These are phyloP conservation scores for Lepeophtheirus nordmannii DNA, from an alignment of 2,888 invertebrate genomes.

Conservation along the genomic window DNA sequence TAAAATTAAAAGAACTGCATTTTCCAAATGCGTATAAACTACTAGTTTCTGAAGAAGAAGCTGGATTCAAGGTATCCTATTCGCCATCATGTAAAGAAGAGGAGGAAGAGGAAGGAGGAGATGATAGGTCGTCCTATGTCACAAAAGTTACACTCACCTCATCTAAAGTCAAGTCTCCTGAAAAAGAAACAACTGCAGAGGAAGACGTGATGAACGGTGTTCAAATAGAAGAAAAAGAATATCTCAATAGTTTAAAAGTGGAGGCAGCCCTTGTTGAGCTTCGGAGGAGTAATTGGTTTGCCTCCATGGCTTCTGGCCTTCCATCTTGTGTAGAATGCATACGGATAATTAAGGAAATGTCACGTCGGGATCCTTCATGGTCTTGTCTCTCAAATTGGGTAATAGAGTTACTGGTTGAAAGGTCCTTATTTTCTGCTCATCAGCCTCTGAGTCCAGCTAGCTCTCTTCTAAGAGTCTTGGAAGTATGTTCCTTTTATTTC, in stretches of 20 bases:
- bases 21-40: too few relatives aligned
- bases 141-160: background rate
- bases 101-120: background rate
- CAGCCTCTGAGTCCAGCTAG: conserved; percentile 7
- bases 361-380: conserved; percentile 9
- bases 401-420: conserved; percentile 16
- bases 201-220: too few relatives aligned
- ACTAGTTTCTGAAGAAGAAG: too few relatives aligned
- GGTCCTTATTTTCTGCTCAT: conserved; percentile 3
- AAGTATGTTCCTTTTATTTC: background rate
- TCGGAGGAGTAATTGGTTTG: conserved; percentile 14
- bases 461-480: conserved; percentile 11
- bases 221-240: background rate
- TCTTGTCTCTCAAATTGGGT: conserved; percentile 10
- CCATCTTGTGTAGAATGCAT: conserved; percentile 19
- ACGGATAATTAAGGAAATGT: conserved; percentile 15
- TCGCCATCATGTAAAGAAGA: background rate
- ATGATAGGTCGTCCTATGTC: background rate
- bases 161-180: background rate
- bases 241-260: background rate
- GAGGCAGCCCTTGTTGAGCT: conserved; percentile 13
- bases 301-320: background rate
- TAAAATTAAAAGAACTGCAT: too few relatives aligned
- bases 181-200: background rate
- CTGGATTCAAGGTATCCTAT: background rate